Conservation (phyloP, 2,113 vertebrate species). For the Coptodon bakossiorum region DNA sequence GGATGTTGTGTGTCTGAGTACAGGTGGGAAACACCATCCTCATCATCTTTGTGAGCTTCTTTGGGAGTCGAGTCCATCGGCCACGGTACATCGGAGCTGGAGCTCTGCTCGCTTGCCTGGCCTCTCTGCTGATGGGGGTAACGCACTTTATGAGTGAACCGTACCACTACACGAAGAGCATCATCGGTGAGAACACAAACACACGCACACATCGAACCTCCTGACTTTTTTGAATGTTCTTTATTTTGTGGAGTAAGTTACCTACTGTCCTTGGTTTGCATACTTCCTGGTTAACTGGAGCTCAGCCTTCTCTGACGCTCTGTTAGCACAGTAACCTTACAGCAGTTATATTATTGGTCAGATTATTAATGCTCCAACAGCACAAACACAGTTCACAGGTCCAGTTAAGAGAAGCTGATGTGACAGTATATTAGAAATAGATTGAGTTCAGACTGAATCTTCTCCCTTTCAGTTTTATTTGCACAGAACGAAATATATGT, state of each 20-base stretch:
- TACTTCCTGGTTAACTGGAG: neutral
- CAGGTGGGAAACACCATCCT: conserved; percentile 91
- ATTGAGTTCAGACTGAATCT: neutral
- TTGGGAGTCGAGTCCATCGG: conserved; percentile 86
- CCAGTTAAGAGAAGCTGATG: neutral
- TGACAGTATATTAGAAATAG: neutral
- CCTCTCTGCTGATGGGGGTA: conserved; percentile 79
- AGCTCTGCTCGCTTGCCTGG: conserved; percentile 80
- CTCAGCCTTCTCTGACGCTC: neutral
- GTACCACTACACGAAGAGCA: conserved; percentile 67
- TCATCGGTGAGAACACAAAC: conserved; percentile 66
- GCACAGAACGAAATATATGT: neutral
- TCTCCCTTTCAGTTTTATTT: neutral
- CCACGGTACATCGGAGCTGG: conserved; percentile 85
- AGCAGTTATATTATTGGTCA: neutral
- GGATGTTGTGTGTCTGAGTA: neutral
- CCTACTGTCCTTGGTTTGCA: neutral
- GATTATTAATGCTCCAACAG: neutral
- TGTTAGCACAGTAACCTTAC: neutral
- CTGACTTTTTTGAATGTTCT: neutral
- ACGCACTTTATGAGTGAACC: conserved; percentile 82
- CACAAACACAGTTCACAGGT: neutral
- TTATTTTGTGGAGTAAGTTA: neutral
- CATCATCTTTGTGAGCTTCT: conserved; percentile 90
- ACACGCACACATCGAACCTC: neutral